Evolutionary conservation across 1,140 invertebrate species (phyloP), one percentile per base, ranked within the genome.

Genomic region (Helicorthomorpha holstii): DNA sequence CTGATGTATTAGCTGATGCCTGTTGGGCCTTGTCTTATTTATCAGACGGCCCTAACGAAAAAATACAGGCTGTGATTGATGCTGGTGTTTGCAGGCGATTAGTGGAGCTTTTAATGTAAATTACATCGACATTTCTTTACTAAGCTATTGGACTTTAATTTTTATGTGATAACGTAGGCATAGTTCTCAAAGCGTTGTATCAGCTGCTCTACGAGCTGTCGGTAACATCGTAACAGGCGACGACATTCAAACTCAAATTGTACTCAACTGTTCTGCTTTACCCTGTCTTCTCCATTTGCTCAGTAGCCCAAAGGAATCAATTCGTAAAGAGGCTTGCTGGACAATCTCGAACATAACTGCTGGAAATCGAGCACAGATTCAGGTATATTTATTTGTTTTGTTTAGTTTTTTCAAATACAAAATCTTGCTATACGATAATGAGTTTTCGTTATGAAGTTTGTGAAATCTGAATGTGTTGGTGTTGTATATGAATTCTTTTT

Each of bases 191-290:
- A 90, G 82, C 62, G 92, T 97, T 10, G 82, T 95, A n/a, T 91
- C 90, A 45, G 92, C 93, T 27, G 93, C 93, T 21, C 64, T 98
- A 47, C 72, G 93, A 56, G 93, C 92, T 25, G 90, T 97, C 12
- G 94, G 94, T 24, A 98, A 98, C 65, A 95, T 98, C 60, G 93
- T 98, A 2, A 98, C 93, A 1, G 94, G 94, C 7, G 91, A 98
- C 71, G 94, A 98, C 70, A 74, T 83, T 41, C 93, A 98, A 73
- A 98, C 93, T 27, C 93, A 98, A 74, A 81, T 93, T 22, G 80
- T 93, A 50, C 70, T 95, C 2, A 91, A 94, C 71, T 93, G 88
- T 67, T 81, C 79, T 53, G 92, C 88, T 27, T 71, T 98, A 53
- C 82, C 83, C 0, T 90, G 82, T 65, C 72, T 98, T 43, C 73